Evolutionary conservation across 2,797 vertebrate species (phyloP).

Genomic region (Agapornis canus): DNA sequence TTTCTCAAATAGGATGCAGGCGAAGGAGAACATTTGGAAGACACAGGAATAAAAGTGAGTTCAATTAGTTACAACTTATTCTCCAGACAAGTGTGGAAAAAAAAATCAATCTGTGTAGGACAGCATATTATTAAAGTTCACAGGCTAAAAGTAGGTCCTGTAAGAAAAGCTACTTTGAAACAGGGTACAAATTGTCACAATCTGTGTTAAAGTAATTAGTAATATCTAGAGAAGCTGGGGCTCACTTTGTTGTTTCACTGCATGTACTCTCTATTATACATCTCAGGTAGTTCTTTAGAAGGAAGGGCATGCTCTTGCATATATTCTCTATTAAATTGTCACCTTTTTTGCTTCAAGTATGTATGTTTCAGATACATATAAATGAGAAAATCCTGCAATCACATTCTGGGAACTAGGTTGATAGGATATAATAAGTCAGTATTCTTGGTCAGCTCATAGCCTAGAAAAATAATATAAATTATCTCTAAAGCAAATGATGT

Average conservation of each 20-base stretch:
- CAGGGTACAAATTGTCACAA: neutral
- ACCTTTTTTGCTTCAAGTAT: neutral
- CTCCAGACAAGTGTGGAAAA: neutral
- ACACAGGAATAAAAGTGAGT: neutral
- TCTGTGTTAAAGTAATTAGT: neutral
- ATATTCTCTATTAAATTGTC: neutral
- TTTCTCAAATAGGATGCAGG: neutral
- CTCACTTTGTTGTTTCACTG: neutral
- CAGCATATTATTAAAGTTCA: neutral
- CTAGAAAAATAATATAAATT: neutral
- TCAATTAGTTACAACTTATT: neutral
- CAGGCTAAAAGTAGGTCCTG: neutral
- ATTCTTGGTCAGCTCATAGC: neutral
- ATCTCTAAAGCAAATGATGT: neutral
- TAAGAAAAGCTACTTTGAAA: neutral
- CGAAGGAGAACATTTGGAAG: neutral
- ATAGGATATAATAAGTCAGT: neutral
- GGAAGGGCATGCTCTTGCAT: neutral
- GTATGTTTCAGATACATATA: neutral
- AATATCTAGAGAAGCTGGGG: neutral
- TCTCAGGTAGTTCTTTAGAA: neutral
- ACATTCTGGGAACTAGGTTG: neutral
- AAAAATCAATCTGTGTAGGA: neutral
- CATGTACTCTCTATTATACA: neutral
- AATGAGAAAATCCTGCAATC: neutral